phyloP scores from a whole-genome alignment of 2,113 vertebrate genomes.

The Chaetura pelagica region DNA sequence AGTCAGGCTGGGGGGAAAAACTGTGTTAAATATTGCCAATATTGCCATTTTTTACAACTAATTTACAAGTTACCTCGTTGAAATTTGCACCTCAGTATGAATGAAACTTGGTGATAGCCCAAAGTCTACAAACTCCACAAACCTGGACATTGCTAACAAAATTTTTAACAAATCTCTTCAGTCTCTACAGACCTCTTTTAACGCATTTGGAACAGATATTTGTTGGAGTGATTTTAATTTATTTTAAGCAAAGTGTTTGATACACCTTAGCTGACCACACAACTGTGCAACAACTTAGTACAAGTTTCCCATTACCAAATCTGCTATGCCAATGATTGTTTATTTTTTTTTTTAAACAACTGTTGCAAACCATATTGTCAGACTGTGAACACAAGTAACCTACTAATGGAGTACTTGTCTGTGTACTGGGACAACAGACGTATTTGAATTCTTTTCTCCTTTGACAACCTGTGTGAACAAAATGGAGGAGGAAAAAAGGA shows the following conservation, averaged over 20 bases:
- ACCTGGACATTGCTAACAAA: background rate
- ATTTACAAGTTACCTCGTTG: background rate
- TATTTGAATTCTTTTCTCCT: background rate
- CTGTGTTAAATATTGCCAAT: background rate
- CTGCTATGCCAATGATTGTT: background rate
- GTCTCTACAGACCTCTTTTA: background rate
- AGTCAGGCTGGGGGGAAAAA: background rate
- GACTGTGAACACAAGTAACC: background rate
- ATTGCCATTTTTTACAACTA: background rate
- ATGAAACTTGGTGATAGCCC: background rate
- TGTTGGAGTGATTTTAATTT: background rate
- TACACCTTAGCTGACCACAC: background rate
- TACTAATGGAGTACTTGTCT: background rate
- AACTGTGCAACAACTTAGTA: background rate
- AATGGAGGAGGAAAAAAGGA: constrained; percentile 63
- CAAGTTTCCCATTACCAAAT: background rate
- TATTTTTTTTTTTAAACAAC: background rate
- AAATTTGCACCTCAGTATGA: background rate
- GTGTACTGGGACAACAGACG: background rate
- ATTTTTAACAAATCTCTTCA: background rate
- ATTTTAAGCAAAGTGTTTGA: background rate
- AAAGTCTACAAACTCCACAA: background rate
- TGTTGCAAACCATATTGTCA: background rate
- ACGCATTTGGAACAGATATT: background rate
- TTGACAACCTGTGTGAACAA: constrained; percentile 55